Base-by-base conservation (phyloP, 2,113 vertebrate genomes). In the Pitta sordida region DNA sequence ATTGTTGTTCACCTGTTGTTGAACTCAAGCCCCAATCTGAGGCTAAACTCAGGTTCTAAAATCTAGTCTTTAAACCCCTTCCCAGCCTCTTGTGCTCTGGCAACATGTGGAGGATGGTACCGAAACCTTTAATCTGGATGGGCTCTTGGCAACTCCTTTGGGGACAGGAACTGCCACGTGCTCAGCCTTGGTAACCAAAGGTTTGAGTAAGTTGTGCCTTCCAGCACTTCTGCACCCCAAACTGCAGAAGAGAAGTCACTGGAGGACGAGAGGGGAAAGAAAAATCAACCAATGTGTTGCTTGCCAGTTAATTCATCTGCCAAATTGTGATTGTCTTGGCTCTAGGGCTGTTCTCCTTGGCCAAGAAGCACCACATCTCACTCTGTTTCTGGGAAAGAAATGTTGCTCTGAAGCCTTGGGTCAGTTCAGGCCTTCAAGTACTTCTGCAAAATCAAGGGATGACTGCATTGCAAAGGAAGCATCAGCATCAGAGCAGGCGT, bases 301-400 rank as follows among this genome's bases (percentile, higher is more conserved):
- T 55, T 62, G 85, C 88, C 88, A 86, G 5, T 67, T 44, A 3
- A 7, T 24, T 49, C 21, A 19, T 39, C 77, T 92, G 93, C 82
- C 93, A 79, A 56, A 51, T 48, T 46, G 36, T 51, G 65, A 82
- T 79, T 75, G 81, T 34, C 71, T 91, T 86, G 85, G 77, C 91
- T 83, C 34, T 41, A 51, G 43, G 53, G 34, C 60, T 59, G 24
- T 9, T 74, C 62, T 90, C 36, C 48, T 52, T 49, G 26, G 82
- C 93, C 93, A 90, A 59, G 60, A 53, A 86, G 49, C 7, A 7
- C 51, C 21, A 7, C 13, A 36, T 53, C 76, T 86, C 1, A 0
- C 44, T 46, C 48, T 43, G 23, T 49, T 92, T 69, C 90, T 78
- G 77, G 86, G 37, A 4, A 32, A 75, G n/a, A 39, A 27, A 7